Evolutionary conservation across 2,113 vertebrate genomes (phyloP).

Genomic region (Brachionichthys hirsutus): DNA sequence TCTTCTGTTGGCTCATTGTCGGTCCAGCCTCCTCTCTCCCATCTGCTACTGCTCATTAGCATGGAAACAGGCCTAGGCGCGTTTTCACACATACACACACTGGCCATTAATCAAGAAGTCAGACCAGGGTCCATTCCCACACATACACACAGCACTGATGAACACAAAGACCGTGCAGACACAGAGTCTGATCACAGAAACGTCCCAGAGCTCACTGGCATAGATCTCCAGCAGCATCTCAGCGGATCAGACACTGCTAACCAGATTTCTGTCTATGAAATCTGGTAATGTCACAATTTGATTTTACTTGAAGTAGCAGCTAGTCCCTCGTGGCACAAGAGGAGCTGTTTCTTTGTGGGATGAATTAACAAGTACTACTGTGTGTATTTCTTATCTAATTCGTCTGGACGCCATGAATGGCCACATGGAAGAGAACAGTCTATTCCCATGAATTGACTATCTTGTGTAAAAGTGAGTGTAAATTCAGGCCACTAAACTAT

Average conservation of each 20-base stretch:
- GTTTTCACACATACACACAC: slow-evolving; percentile 78
- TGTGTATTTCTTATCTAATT: slow-evolving; percentile 60
- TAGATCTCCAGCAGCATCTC: slow-evolving; percentile 52
- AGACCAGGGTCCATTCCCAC: slow-evolving; percentile 76
- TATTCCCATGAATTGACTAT: slow-evolving; percentile 46
- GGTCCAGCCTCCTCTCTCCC: slow-evolving; percentile 70
- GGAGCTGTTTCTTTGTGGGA: slow-evolving; percentile 53
- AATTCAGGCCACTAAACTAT: slow-evolving; percentile 4
- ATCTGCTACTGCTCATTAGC: slow-evolving; percentile 76
- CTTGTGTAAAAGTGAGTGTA: slow-evolving; percentile 27
- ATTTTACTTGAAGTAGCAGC: slow-evolving; percentile 44
- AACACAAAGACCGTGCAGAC: slow-evolving; percentile 70
- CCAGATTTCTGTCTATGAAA: slow-evolving; percentile 52
- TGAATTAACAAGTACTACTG: slow-evolving; percentile 57
- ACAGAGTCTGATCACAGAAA: slow-evolving; percentile 58
- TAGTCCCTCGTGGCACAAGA: slow-evolving; percentile 53
- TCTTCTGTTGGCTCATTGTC: slow-evolving; percentile 74
- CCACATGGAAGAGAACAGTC: slow-evolving; percentile 42
- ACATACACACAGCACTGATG: slow-evolving; percentile 65
- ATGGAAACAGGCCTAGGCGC: slow-evolving; percentile 75
- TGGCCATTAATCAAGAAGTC: slow-evolving; percentile 79
- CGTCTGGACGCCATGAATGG: slow-evolving; percentile 63
- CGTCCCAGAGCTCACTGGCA: slow-evolving; percentile 65
- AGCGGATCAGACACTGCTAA: slow-evolving; percentile 56
- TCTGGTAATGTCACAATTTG: slow-evolving; percentile 56